phyloP scores from a whole-genome alignment of 2,113 vertebrate species.

The Gavialis gangeticus region DNA sequence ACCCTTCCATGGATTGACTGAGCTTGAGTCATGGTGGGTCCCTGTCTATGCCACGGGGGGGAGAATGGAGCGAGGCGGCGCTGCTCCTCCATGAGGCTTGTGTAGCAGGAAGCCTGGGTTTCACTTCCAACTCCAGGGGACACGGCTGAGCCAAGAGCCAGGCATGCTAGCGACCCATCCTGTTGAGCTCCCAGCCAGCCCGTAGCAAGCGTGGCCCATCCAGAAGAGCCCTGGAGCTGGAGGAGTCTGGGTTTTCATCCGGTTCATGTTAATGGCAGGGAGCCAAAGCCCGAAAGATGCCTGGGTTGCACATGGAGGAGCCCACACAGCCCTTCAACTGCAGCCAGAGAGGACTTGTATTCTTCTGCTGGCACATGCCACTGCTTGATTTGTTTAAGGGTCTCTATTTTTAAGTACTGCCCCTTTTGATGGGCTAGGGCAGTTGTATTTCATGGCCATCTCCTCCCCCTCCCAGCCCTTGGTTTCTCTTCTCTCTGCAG shows the following conservation, averaged over 20 bases:
- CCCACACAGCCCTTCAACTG: neutral
- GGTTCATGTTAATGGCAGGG: fast-evolving
- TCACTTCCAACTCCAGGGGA: neutral
- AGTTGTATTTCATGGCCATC: neutral
- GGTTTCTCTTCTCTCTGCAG: neutral
- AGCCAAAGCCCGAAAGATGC: neutral
- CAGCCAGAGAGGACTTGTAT: neutral
- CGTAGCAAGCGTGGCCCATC: fast-evolving
- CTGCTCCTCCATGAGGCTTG: neutral
- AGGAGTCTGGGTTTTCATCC: neutral
- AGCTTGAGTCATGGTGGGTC: neutral
- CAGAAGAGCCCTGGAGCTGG: neutral
- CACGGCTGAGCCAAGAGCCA: neutral
- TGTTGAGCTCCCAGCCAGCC: neutral
- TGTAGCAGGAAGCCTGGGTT: neutral
- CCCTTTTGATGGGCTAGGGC: neutral
- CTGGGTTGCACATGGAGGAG: fast-evolving
- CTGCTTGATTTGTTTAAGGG: neutral
- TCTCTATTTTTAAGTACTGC: neutral
- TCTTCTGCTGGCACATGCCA: fast-evolving
- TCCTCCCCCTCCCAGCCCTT: neutral
- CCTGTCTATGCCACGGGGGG: neutral
- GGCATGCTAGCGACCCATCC: fast-evolving
- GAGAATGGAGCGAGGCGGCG: neutral
- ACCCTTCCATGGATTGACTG: neutral